Evolutionary conservation across 2,888 invertebrate species (phyloP).

Genomic region (Pseudanteris insignis): DNA sequence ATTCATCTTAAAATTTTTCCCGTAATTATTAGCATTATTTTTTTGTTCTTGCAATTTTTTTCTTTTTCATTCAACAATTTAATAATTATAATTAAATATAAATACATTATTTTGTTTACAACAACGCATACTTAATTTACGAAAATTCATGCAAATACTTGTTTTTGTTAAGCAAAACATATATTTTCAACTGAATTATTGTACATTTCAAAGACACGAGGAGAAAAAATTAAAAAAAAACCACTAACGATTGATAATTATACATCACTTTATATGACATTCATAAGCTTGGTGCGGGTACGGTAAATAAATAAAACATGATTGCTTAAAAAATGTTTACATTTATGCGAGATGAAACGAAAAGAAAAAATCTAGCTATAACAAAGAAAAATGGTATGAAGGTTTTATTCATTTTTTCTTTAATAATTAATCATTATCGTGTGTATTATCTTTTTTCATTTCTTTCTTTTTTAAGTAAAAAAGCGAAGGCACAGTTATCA

Average conservation of each 20-base stretch:
- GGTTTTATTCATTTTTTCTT: constrained; percentile 3
- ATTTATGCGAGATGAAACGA: constrained; percentile 14
- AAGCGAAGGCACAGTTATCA: constrained; percentile 46
- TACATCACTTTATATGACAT: not conserved
- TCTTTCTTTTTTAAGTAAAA: constrained; percentile 31
- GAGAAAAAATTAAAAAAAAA: constrained; percentile 1
- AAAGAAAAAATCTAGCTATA: constrained; percentile 10
- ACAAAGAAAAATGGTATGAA: constrained; percentile 4
- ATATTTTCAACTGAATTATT: constrained; percentile 13
- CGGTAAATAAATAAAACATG: constrained; percentile 23
- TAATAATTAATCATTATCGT: too few species aligned
- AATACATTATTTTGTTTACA: constrained; percentile 20
- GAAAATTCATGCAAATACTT: constrained; percentile 24
- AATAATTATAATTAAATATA: constrained; percentile 26
- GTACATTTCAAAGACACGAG: constrained; percentile 10
- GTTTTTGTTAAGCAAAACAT: constrained; percentile 12
- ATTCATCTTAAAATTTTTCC: too few species aligned
- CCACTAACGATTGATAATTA: too few species aligned
- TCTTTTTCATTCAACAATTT: constrained; percentile 35
- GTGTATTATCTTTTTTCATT: constrained; percentile 12
- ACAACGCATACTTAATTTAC: constrained; percentile 26
- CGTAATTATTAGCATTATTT: too few species aligned
- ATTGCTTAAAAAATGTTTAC: constrained; percentile 10
- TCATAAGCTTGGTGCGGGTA: not conserved
- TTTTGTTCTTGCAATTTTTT: constrained; percentile 17